A percentile compares a stretch with the other conserved stretches of the same genome.
phyloP scores from a whole-genome alignment of 2,113 vertebrate genomes.

The Muntiacus muntjak region DNA sequence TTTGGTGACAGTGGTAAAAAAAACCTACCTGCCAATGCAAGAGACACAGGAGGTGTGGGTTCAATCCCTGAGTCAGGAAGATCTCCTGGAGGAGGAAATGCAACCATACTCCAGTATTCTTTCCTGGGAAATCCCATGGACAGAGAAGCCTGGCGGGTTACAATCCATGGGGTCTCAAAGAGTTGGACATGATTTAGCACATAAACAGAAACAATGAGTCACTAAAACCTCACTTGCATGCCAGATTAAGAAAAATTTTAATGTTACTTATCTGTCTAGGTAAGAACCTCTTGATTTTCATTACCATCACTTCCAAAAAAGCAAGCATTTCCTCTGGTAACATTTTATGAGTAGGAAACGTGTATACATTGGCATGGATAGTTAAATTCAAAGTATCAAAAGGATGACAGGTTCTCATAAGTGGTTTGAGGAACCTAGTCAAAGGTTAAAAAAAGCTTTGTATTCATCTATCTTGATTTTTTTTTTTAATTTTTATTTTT shows the following conservation, averaged over 20 bases:
- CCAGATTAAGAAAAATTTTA: not conserved
- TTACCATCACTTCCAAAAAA: not conserved
- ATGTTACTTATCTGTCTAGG: not conserved
- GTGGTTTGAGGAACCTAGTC: not conserved
- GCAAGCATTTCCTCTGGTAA: not conserved
- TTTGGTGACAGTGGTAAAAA: not conserved
- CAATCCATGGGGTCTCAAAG: not conserved
- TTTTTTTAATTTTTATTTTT: no score
- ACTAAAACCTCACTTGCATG: not conserved
- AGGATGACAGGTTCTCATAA: not conserved
- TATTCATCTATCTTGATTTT: not conserved
- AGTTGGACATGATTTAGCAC: not conserved
- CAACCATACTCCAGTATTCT: not conserved
- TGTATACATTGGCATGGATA: not conserved
- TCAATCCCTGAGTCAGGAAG: not conserved
- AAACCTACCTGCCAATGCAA: not conserved
- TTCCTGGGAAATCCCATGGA: not conserved
- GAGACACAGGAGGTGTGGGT: not conserved
- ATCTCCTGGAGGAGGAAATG: not conserved
- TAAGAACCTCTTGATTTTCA: not conserved
- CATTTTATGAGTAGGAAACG: slow-evolving; percentile 7
- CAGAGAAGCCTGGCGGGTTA: not conserved
- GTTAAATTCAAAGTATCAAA: not conserved
- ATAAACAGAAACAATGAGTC: not conserved
- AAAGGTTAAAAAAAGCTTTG: not conserved